Evolutionary conservation across 2,797 vertebrate genomes (phyloP).

Genomic region (Philypnodon macrostomus): DNA sequence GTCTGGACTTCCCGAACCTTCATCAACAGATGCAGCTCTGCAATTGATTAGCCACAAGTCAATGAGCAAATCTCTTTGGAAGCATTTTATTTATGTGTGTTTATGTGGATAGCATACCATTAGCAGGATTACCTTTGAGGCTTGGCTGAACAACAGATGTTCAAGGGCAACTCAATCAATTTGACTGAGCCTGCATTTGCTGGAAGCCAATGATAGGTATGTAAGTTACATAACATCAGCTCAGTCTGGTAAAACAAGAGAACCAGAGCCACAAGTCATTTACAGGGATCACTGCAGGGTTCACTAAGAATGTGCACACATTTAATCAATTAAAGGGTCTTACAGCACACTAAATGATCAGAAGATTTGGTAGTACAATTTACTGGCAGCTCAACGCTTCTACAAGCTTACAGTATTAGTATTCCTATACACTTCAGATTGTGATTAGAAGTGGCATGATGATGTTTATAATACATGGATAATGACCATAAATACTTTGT

Average conservation of each 20-base stretch:
- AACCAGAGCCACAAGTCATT: slow-evolving; percentile 30
- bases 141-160: slow-evolving; percentile 82
- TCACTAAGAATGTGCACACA: slow-evolving; percentile 34
- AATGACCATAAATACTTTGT: too few relatives aligned
- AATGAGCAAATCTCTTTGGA: slow-evolving; percentile 80
- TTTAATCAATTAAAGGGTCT: slow-evolving; percentile 25
- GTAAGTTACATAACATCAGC: slow-evolving; percentile 48
- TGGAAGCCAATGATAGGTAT: slow-evolving; percentile 63
- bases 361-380: slow-evolving; percentile 20
- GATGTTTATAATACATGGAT: too few relatives aligned
- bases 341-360: slow-evolving; percentile 26
- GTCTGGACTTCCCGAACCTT: slow-evolving; percentile 74
- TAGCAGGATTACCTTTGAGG: slow-evolving; percentile 83
- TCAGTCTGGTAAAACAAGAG: slow-evolving; percentile 35
- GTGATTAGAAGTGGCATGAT: too few relatives aligned
- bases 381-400: slow-evolving; percentile 10
- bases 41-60: slow-evolving; percentile 80
- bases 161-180: slow-evolving; percentile 81
- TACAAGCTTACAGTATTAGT: slow-evolving; percentile 1
- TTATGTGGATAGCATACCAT: slow-evolving; percentile 84
- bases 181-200: slow-evolving; percentile 74
- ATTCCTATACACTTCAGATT: slow-evolving; percentile 4
- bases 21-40: slow-evolving; percentile 79
- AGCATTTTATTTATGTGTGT: slow-evolving; percentile 84
- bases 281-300: slow-evolving; percentile 44